These are phyloP conservation scores for Melanogrammus aeglefinus DNA, from an alignment of 2,797 vertebrate genomes.

Conservation along the genomic window DNA sequence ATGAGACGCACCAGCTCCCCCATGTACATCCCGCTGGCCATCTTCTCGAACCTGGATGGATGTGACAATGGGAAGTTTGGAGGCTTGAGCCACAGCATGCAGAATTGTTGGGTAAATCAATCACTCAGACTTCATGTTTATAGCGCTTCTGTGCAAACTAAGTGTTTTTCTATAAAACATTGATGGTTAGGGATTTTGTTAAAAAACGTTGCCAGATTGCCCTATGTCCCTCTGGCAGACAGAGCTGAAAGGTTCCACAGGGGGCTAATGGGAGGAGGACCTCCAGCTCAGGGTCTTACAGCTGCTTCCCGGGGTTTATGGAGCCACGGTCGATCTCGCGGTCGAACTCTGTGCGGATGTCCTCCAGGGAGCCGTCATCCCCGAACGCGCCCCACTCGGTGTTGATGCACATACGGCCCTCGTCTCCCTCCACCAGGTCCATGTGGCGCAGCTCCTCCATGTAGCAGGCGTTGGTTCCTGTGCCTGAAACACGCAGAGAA, in stretches of 20 bases:
- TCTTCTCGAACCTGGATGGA: conserved; percentile 91
- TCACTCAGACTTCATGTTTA: background rate
- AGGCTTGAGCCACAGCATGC: background rate
- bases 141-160: background rate
- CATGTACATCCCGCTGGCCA: conserved; percentile 97
- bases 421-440: conserved; percentile 93
- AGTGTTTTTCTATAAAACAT: background rate
- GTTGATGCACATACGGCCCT: conserved; percentile 97
- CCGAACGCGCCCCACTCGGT: conserved; percentile 93
- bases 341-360: conserved; percentile 89
- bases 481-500: conserved; percentile 68
- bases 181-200: background rate
- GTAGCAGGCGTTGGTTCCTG: conserved; percentile 95
- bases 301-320: conserved; percentile 88
- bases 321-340: conserved; percentile 89
- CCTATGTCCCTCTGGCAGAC: too few relatives aligned
- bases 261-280: background rate
- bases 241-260: too few relatives aligned
- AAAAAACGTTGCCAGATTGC: too few relatives aligned
- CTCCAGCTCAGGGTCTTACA: conserved; percentile 71
- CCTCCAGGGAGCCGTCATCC: conserved; percentile 85
- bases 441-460: conserved; percentile 97
- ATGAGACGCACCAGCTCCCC: conserved; percentile 97
- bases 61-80: background rate
- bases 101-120: background rate